A percentile compares a stretch with the other conserved stretches of the same genome.
Evolutionary conservation across 2,113 vertebrate species (phyloP).

Genomic region (Microtus ochrogaster): DNA sequence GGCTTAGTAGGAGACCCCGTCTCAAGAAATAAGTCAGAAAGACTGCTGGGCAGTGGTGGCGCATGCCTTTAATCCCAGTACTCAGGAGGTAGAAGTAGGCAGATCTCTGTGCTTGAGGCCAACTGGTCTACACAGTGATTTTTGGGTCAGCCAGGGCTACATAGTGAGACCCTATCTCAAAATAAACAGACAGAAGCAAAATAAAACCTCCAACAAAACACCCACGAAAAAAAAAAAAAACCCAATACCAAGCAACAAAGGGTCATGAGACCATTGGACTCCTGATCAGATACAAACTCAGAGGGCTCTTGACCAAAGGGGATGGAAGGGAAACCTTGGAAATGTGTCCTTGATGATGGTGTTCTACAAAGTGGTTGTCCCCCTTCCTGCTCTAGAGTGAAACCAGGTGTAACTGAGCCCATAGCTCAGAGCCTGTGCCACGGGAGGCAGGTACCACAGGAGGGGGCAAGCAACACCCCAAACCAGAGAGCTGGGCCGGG

Average conservation of each 20-base stretch:
- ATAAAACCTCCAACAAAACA: not conserved
- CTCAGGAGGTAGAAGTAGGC: not conserved
- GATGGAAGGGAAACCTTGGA: not conserved
- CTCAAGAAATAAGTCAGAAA: not conserved
- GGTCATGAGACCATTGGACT: not conserved
- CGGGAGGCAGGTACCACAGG: not conserved
- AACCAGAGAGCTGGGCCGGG: not conserved
- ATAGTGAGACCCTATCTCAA: not conserved
- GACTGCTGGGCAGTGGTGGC: not conserved
- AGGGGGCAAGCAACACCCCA: not conserved
- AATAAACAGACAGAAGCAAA: not conserved
- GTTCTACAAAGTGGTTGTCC: not conserved
- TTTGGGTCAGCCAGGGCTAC: not conserved
- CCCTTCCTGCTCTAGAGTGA: not conserved
- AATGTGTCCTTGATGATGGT: not conserved
- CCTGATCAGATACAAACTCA: not conserved
- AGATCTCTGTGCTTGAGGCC: not conserved
- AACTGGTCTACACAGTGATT: not conserved
- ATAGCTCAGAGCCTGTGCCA: not conserved
- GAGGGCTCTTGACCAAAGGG: not conserved
- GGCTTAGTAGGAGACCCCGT: not conserved
- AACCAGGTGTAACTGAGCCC: not conserved
- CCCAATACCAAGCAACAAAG: not conserved
- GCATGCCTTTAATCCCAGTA: not conserved
- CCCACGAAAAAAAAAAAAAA: no score